A percentile compares a stretch with the other conserved stretches of the same genome.
These are phyloP conservation scores for Harpagifer antarcticus DNA, from an alignment of 2,797 vertebrate species.

Conservation along the genomic window DNA sequence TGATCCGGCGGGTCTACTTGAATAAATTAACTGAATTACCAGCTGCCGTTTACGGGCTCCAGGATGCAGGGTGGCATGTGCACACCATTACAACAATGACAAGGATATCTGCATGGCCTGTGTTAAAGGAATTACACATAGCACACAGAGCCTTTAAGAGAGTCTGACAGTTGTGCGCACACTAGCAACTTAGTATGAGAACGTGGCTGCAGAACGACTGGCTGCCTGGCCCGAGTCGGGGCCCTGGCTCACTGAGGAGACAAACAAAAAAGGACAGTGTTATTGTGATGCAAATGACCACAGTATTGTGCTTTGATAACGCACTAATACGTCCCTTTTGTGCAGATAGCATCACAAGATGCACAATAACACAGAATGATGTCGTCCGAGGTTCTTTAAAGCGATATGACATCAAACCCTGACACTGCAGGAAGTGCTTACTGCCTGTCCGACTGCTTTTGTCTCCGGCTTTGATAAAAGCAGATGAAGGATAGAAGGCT, in stretches of 20 bases:
- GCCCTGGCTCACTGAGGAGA: constrained; percentile 45
- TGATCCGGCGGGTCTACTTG: constrained; percentile 57
- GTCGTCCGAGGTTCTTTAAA: constrained; percentile 77
- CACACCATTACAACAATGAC: constrained; percentile 77
- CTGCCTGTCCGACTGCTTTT: constrained; percentile 67
- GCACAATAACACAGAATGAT: constrained; percentile 63
- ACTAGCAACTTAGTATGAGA: constrained; percentile 71
- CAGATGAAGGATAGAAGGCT: constrained; percentile 67
- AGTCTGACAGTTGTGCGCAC: constrained; percentile 77
- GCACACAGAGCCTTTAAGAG: constrained; percentile 73
- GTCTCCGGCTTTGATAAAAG: constrained; percentile 70
- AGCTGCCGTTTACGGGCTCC: constrained; percentile 66
- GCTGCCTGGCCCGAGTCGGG: constrained; percentile 38
- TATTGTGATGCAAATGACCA: constrained; percentile 76
- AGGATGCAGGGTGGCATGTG: constrained; percentile 79
- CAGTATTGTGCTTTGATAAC: constrained; percentile 71
- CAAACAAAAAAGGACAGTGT: constrained; percentile 13
- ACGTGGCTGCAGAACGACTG: constrained; percentile 56
- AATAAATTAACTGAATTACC: constrained; percentile 86
- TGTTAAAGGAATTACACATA: constrained; percentile 86
- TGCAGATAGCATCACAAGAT: constrained; percentile 69
- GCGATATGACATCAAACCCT: constrained; percentile 74
- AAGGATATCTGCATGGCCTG: constrained; percentile 73
- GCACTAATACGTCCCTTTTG: constrained; percentile 57
- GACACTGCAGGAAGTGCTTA: constrained; percentile 74